Evolutionary conservation across 2,797 vertebrate species (phyloP).

Genomic region (Vespertilio murinus): DNA sequence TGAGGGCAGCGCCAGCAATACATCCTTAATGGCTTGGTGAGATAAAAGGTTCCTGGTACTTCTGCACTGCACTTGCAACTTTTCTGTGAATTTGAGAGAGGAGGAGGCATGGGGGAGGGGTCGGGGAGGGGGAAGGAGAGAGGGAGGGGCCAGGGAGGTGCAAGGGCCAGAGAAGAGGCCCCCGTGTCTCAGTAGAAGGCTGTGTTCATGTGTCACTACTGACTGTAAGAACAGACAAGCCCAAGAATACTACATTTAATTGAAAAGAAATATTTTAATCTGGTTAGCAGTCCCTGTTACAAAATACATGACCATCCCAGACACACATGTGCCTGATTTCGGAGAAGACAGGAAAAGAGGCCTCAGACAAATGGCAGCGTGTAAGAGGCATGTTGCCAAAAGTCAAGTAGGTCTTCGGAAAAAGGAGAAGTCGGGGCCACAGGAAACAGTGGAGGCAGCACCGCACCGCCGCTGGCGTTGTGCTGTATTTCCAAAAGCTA

Average conservation of each 20-base stretch:
- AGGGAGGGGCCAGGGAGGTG: not conserved
- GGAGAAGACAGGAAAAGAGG: constrained; percentile 68
- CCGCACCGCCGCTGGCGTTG: not conserved
- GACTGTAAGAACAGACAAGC: not conserved
- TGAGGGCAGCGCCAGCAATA: not conserved
- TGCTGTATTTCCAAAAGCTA: not conserved
- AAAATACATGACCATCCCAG: constrained; percentile 47
- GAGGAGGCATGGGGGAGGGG: no score
- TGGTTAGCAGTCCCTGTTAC: constrained; percentile 29
- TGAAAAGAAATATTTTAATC: not conserved
- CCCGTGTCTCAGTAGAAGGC: not conserved
- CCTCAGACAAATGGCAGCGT: constrained; percentile 51
- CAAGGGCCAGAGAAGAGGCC: not conserved
- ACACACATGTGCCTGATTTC: constrained; percentile 59
- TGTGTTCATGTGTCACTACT: not conserved
- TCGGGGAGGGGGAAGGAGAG: no score
- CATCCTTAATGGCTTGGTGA: not conserved
- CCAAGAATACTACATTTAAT: constrained; percentile 32
- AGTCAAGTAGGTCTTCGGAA: constrained; percentile 53
- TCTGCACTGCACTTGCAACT: not conserved
- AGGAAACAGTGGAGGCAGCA: not conserved
- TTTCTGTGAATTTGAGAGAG: not conserved
- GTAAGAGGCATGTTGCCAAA: constrained; percentile 49
- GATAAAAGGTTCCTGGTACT: not conserved
- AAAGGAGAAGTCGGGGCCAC: constrained; percentile 64